Percentiles rank a stretch among this genome's conserved stretches.
These are phyloP conservation scores for Orthonyx spaldingii DNA, from an alignment of 2,113 vertebrate species.

Conservation along the genomic window DNA sequence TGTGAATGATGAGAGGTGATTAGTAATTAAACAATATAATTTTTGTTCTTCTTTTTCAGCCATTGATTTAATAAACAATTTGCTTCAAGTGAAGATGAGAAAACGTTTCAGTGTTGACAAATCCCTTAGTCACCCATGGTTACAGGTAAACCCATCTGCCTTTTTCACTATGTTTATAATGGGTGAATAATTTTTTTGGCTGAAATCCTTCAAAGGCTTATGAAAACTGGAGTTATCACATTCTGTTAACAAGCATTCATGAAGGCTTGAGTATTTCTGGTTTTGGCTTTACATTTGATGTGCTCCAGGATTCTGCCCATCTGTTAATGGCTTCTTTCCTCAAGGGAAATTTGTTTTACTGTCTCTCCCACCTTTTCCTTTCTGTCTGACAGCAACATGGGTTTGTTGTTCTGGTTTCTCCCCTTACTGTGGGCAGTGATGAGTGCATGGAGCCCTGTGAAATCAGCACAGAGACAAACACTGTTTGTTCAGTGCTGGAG, in stretches of 20 bases:
- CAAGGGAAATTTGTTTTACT: not conserved
- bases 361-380: not conserved
- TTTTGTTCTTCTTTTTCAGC: conserved; percentile 71
- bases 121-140: conserved; percentile 96
- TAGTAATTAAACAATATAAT: not conserved
- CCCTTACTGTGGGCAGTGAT: not conserved
- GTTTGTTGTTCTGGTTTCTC: not conserved
- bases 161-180: not conserved
- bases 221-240: not conserved
- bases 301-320: not conserved
- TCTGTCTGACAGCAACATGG: not conserved
- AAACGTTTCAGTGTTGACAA: conserved; percentile 98
- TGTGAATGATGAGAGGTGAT: not conserved
- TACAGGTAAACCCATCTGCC: conserved; percentile 81
- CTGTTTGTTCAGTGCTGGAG: not conserved
- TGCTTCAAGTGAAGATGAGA: conserved; percentile 98
- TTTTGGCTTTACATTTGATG: not conserved
- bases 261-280: not conserved
- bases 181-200: not conserved
- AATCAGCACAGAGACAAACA: not conserved
- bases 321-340: not conserved
- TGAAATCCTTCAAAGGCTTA: not conserved
- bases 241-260: not conserved
- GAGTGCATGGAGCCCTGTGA: not conserved
- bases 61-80: conserved; percentile 97